Evolutionary conservation across 2,113 vertebrate genomes (phyloP).

Genomic region (Mastomys coucha): DNA sequence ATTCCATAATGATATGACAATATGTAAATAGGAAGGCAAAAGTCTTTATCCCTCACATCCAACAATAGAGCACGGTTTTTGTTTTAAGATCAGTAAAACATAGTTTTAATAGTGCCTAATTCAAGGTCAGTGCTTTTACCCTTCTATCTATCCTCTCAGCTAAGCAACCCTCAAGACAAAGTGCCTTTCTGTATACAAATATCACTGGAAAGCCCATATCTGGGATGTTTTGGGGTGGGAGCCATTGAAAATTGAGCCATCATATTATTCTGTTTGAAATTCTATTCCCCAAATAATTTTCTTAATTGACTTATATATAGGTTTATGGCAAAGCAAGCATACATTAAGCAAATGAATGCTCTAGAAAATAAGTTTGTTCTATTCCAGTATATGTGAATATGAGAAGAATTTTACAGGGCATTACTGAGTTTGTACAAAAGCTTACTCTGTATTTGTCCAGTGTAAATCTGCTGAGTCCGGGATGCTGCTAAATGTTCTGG

Average conservation of each 20-base stretch:
- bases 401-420: background rate
- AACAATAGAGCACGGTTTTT: background rate
- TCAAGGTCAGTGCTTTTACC: background rate
- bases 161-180: background rate
- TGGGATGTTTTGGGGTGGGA: background rate
- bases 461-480: background rate
- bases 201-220: background rate
- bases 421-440: background rate
- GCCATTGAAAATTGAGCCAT: background rate
- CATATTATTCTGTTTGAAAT: background rate
- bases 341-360: background rate
- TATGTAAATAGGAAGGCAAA: conserved; percentile 3
- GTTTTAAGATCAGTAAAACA: conserved; percentile 27
- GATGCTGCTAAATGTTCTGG: background rate
- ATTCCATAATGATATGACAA: background rate
- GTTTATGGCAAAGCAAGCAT: background rate
- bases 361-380: background rate
- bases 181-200: background rate
- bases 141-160: background rate
- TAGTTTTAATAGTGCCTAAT: conserved; percentile 7
- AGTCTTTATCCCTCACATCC: background rate
- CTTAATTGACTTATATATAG: background rate
- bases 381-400: background rate
- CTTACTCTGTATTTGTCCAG: conserved; percentile 1
- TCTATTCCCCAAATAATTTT: background rate